Evolutionary conservation across 2,888 invertebrate species (phyloP).

Genomic region (Drosophila acutilabella): DNA sequence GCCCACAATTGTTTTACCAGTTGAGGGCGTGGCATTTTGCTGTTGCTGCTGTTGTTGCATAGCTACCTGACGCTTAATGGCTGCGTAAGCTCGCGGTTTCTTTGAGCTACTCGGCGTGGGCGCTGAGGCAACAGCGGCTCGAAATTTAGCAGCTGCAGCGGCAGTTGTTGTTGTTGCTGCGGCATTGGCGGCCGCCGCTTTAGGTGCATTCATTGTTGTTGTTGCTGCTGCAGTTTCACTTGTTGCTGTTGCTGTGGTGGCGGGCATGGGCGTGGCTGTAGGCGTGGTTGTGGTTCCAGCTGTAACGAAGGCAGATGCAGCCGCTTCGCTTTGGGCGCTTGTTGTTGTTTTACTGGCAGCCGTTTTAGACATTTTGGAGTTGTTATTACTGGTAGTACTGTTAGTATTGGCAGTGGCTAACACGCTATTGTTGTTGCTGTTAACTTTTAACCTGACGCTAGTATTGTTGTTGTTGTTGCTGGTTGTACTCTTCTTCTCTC

Average conservation of each 20-base stretch:
- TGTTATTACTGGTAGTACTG: constrained; percentile 46
- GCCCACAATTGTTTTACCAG: constrained; percentile 19
- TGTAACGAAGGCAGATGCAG: constrained; percentile 65
- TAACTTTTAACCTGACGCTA: constrained; percentile 71
- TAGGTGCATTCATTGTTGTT: constrained; percentile 29
- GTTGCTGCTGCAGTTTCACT: constrained; percentile 37
- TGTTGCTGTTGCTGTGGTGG: constrained; percentile 53
- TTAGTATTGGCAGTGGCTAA: constrained; percentile 68
- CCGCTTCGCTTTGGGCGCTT: constrained; percentile 51
- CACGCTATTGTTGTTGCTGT: constrained; percentile 61
- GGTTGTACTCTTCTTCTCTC: constrained; percentile 38
- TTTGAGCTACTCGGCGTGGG: constrained; percentile 61
- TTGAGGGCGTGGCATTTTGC: constrained; percentile 59
- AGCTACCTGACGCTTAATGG: constrained; percentile 69
- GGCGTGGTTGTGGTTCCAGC: constrained; percentile 61
- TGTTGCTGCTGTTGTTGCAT: constrained; percentile 61
- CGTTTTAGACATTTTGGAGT: constrained; percentile 81
- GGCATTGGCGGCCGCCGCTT: constrained; percentile 15
- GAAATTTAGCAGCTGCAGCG: constrained; percentile 71
- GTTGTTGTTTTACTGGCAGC: constrained; percentile 61
- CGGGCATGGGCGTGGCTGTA: constrained; percentile 66
- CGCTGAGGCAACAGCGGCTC: constrained; percentile 72
- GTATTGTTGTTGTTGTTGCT: constrained; percentile 46
- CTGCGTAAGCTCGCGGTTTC: constrained; percentile 73
- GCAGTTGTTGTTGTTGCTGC: constrained; percentile 53